Percentiles rank a stretch among this genome's conserved stretches.
phyloP scores from a whole-genome alignment of 2,888 invertebrate species.

The Synergus laeviventris region DNA sequence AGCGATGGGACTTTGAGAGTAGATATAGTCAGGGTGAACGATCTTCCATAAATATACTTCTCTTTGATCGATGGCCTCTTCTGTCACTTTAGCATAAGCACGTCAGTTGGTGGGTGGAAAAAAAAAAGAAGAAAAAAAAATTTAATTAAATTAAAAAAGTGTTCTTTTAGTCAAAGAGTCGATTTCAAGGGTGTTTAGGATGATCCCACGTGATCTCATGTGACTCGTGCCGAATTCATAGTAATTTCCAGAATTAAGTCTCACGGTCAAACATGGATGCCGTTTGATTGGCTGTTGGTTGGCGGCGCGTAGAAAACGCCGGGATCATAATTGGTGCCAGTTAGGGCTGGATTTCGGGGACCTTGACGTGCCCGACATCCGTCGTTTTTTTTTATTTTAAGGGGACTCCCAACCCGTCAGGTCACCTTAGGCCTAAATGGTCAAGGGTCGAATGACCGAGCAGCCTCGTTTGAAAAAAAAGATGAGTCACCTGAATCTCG shows the following conservation, averaged over 20 bases:
- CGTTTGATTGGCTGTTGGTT: conserved; percentile 35
- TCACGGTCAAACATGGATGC: conserved; percentile 51
- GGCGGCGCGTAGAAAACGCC: conserved; percentile 27
- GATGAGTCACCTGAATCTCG: conserved; percentile 32
- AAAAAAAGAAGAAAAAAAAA: background rate
- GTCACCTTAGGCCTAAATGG: conserved; percentile 18
- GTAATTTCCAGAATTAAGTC: conserved; percentile 58
- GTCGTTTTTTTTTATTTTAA: conserved; percentile 52
- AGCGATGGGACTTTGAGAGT: background rate
- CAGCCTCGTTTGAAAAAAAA: background rate
- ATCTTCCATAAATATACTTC: conserved; percentile 16
- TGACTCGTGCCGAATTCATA: conserved; percentile 51
- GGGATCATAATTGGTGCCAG: conserved; percentile 41
- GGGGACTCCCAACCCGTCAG: background rate
- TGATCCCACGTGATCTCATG: conserved; percentile 40
- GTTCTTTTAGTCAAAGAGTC: background rate
- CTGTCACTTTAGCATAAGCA: background rate
- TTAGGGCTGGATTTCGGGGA: conserved; percentile 49
- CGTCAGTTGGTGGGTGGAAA: background rate
- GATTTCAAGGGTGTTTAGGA: conserved; percentile 1
- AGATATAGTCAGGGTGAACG: background rate
- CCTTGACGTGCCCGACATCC: conserved; percentile 64
- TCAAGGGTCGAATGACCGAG: conserved; percentile 1
- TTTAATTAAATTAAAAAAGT: background rate
- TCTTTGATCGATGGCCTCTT: conserved; percentile 21